Evolutionary conservation across 1,140 invertebrate genomes (phyloP).

Genomic region (Drosophila mayri): DNA sequence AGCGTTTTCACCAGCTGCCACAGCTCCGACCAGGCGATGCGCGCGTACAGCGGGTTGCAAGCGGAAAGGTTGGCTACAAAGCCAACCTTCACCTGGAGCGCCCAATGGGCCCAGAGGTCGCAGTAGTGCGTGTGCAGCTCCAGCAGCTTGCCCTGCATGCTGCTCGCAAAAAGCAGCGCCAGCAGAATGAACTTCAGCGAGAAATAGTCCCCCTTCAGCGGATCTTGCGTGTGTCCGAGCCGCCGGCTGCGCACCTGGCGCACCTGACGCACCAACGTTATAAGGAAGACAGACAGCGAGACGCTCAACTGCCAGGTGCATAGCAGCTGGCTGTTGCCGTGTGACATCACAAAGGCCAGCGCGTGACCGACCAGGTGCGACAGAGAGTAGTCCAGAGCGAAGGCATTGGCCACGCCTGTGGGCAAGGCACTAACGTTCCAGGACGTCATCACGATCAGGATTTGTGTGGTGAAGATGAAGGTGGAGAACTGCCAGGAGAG

Average conservation of each 20-base stretch:
- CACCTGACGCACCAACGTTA: slow-evolving; percentile 55
- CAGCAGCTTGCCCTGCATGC: slow-evolving; percentile 64
- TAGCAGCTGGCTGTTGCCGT: slow-evolving; percentile 70
- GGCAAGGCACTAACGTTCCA: slow-evolving; percentile 58
- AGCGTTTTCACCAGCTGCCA: slow-evolving; percentile 78
- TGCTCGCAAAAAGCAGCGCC: slow-evolving; percentile 63
- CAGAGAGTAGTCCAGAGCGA: slow-evolving; percentile 72
- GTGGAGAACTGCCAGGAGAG: slow-evolving; percentile 83
- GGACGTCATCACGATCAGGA: slow-evolving; percentile 71
- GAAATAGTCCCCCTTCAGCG: slow-evolving; percentile 55
- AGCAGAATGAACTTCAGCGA: slow-evolving; percentile 71
- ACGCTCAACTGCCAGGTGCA: slow-evolving; percentile 72
- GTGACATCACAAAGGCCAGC: slow-evolving; percentile 74
- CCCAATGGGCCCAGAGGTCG: slow-evolving; percentile 73
- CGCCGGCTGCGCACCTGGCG: slow-evolving; percentile 46
- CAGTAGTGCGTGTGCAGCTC: slow-evolving; percentile 63
- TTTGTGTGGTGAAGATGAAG: slow-evolving; percentile 78
- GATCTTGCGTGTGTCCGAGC: slow-evolving; percentile 29
- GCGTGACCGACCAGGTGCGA: slow-evolving; percentile 72
- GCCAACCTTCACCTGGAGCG: slow-evolving; percentile 70
- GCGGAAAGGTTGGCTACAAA: slow-evolving; percentile 72
- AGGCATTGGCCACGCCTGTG: slow-evolving; percentile 51
- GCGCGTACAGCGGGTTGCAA: slow-evolving; percentile 65
- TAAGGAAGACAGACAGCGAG: slow-evolving; percentile 63
- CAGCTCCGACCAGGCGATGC: slow-evolving; percentile 65